Base-by-base conservation (phyloP, 2,113 vertebrate species). In the Poicephalus gulielmi region DNA sequence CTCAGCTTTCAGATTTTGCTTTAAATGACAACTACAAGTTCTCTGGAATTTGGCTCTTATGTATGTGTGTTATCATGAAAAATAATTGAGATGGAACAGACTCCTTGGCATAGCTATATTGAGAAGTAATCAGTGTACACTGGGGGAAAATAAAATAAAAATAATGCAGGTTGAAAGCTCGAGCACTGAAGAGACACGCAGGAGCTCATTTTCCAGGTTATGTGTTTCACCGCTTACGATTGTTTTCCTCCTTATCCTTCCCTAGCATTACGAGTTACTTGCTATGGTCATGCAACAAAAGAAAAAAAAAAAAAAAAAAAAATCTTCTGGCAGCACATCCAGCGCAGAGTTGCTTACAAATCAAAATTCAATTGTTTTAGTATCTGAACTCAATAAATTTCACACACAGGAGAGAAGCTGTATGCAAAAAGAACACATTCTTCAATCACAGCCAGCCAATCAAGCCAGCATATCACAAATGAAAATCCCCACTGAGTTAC, bases 331-430 rank as follows among this genome's bases (percentile, higher is more conserved):
- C 41, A 88, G 67, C 2, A 17, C 9, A 69, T 30, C 16, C 63
- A 80, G 41, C 17, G 9, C 22, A 74, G 35, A 81, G 33, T 24
- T 69, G 24, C 47, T 8, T 52, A 77, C 78, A 95, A 94, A 88
- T 88, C 71, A 92, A 91, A 96, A 86, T 60, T 86, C 47, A 92
- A 84, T 94, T 93, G 83, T 92, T 95, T 94, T 62, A 92, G 39
- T 63, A 88, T 52, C 39, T 71, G 81, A 84, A 78, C 43, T 80
- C 55, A 68, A 50, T 81, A 92, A 83, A 90, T 78, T 83, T 81
- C 39, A 64, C 33, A 71, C 62, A 93, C 24, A 71, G 17, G 37
- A 84, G 52, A 87, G 37, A 33, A 86, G 37, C n/a, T 85, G 33
- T 55, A 94, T 93, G 90, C 80, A 90, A 92, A 97, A 93, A 13